Percentiles rank a stretch among this genome's conserved stretches.
Evolutionary conservation across 2,113 vertebrate genomes (phyloP).

Genomic region (Anthoscopus minutus): DNA sequence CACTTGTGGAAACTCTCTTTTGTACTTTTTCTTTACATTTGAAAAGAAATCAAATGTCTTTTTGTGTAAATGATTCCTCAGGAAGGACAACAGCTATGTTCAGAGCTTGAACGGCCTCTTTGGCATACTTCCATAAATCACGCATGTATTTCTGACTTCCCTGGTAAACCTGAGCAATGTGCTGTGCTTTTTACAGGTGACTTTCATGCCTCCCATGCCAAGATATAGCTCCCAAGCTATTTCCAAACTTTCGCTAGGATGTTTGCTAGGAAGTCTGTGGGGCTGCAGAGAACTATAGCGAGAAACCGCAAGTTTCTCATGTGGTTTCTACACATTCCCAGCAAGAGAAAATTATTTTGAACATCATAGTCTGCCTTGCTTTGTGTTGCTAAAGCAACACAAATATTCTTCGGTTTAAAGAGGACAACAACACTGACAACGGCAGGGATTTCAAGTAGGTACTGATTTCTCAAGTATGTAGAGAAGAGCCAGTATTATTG

Average conservation of each 20-base stretch:
- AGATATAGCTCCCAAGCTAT: not conserved
- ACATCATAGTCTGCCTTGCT: not conserved
- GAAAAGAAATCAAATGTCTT: not conserved
- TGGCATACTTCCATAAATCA: not conserved
- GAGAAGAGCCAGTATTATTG: not conserved
- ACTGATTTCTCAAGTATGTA: not conserved
- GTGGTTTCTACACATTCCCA: not conserved
- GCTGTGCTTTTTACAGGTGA: not conserved
- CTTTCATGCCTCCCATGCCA: not conserved
- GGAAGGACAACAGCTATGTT: not conserved
- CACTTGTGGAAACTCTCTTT: conserved; percentile 22
- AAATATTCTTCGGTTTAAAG: not conserved
- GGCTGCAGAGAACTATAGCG: accelerated
- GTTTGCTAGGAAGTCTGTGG: not conserved
- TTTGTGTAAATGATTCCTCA: not conserved
- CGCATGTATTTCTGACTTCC: conserved; percentile 16
- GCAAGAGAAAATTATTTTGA: not conserved
- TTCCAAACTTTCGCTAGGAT: not conserved
- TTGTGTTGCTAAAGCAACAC: not conserved
- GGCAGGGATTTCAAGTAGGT: not conserved
- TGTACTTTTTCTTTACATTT: conserved; percentile 13
- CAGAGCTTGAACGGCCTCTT: not conserved
- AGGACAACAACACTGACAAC: not conserved
- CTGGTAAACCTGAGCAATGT: not conserved
- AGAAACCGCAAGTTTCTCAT: not conserved